Evolutionary conservation across 2,888 invertebrate species (phyloP), one percentile per base, ranked within the genome.

Genomic region (Tachystola acroxantha): DNA sequence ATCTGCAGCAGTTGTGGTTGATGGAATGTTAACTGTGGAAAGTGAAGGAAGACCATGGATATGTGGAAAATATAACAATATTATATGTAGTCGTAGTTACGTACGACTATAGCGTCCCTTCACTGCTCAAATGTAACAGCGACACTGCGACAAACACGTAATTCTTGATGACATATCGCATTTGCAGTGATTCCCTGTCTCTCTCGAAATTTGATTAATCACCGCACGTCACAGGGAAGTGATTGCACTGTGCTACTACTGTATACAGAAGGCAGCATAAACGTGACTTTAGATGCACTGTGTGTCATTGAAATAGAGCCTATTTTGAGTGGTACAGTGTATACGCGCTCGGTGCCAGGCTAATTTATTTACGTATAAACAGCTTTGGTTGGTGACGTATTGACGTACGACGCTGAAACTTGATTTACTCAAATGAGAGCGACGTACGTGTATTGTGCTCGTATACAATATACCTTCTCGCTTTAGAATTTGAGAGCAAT

Each of bases 351-450:
- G 50, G 42, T 44, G 37, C 27, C 30, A 45, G 48, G 40, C 43
- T 48, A 53, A 61, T 56, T 53, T 50, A 45, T 49, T 53, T 50
- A 50, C 29, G 41, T 45, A 46, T 42, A 49, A 50, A 52, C 44
- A 46, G 42, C 34, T 42, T 32, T 34, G 41, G 32, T 12, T 32
- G 32, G 32, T 10, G 11, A 13, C 10, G 45, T 37, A 41, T 39
- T 45, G 45, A 42, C 41, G 42, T 43, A 44, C 42, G 43, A 42
- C 40, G 41, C 38, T 34, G 43, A 35, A 37, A 39, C 28, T 28
- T 16, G 35, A 39, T 39, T 39, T 32, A 32, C 22, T 27, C 26
- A 20, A 32, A 22, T 12, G 29, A 30, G 29, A 14, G 13, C 10
- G 10, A 3, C 10, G 7, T 14, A 20, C 32, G 12, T 20, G 6